Evolutionary conservation across 2,888 invertebrate genomes (phyloP).

Genomic region (Dicroscelio sp.): DNA sequence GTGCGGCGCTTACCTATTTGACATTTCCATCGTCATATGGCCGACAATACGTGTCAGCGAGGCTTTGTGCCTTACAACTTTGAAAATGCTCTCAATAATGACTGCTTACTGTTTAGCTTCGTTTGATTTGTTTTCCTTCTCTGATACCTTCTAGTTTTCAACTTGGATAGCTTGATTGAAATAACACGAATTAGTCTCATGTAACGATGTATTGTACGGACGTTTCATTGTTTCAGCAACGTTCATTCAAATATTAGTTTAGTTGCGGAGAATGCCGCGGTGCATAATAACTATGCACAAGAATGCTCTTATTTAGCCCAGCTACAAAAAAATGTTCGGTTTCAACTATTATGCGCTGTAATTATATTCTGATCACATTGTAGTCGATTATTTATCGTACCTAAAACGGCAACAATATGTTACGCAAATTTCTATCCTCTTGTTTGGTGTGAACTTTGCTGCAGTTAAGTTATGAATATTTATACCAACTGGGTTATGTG

Average conservation of each 20-base stretch:
- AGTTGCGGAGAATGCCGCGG: not conserved
- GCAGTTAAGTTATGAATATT: slow-evolving; percentile 55
- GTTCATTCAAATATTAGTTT: slow-evolving; percentile 30
- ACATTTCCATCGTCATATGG: slow-evolving; percentile 52
- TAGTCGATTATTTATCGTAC: slow-evolving; percentile 28
- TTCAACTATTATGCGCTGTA: slow-evolving; percentile 10
- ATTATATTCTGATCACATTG: slow-evolving; percentile 43
- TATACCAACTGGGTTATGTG: slow-evolving; percentile 46
- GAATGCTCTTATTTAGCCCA: not conserved
- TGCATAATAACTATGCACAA: not conserved
- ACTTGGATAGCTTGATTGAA: slow-evolving; percentile 55
- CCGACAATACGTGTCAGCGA: slow-evolving; percentile 52
- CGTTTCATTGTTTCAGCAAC: slow-evolving; percentile 17
- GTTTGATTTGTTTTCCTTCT: slow-evolving; percentile 58
- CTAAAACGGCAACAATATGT: slow-evolving; percentile 43
- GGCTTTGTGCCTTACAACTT: slow-evolving; percentile 47
- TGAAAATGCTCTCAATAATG: slow-evolving; percentile 66
- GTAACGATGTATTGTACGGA: slow-evolving; percentile 38
- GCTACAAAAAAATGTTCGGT: too few species aligned
- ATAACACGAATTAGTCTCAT: slow-evolving; percentile 60
- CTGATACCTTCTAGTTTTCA: slow-evolving; percentile 41
- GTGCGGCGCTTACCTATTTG: slow-evolving; percentile 51
- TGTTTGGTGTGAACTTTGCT: slow-evolving; percentile 42
- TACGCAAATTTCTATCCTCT: slow-evolving; percentile 48
- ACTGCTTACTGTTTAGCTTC: slow-evolving; percentile 65